Conservation (phyloP, 2,797 vertebrate genomes). For the Numenius phaeopus region DNA sequence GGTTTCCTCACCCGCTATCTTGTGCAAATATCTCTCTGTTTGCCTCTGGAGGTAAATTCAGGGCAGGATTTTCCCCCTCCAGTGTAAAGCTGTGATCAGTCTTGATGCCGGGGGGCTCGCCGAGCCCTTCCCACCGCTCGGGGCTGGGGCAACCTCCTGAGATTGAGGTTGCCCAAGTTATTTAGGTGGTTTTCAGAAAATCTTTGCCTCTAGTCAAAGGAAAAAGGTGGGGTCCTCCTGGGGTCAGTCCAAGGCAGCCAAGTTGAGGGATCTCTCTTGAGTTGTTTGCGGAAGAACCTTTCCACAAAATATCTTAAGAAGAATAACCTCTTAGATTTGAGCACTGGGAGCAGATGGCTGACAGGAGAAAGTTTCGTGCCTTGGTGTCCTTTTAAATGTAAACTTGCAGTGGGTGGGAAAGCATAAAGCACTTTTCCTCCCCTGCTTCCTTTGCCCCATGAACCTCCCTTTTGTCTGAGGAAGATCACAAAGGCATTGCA, state of each 20-base stretch:
- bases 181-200: background rate
- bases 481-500: background rate
- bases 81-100: background rate
- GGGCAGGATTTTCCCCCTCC: background rate
- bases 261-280: background rate
- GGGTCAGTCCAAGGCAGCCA: background rate
- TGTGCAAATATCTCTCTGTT: conserved; percentile 34
- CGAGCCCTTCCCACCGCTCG: background rate
- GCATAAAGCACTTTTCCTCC: background rate
- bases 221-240: background rate
- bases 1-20: background rate
- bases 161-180: background rate
- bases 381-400: background rate
- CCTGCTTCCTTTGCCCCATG: background rate
- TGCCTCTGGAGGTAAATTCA: background rate
- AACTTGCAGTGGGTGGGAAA: conserved; percentile 27
- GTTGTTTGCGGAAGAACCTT: background rate
- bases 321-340: background rate
- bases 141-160: background rate
- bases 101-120: fast-evolving
- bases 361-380: background rate
- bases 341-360: background rate
- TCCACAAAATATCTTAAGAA: background rate
- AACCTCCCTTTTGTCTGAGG: conserved; percentile 35
- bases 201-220: background rate